Base-by-base conservation (phyloP, 2,797 vertebrate genomes). In the Todus mexicanus region DNA sequence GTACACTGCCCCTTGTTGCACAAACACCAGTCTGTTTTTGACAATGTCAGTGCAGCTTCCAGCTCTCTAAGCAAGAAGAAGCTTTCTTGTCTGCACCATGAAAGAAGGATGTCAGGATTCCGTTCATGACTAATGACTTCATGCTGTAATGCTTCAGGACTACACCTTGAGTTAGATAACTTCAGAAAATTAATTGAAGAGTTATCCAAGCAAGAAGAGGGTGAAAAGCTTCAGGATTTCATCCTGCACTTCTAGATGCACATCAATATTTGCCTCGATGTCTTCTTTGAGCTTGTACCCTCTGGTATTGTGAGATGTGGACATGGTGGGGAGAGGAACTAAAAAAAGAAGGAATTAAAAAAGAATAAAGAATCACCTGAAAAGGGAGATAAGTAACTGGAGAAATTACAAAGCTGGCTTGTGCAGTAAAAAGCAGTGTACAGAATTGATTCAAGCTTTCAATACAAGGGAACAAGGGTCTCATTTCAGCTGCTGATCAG, bases 151-250 rank as follows among this genome's bases (percentile, higher is more conserved):
- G 83, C 87, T 93, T 89, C 94, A 81, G 73, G 50, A 75, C 76
- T 91, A 78, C 43, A 92, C 66, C 85, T 81, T 70, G 54, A 91
- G 70, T 81, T 91, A 90, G 90, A 76, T 81, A 94, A 92, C 76
- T 75, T 87, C 35, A n/a, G 73, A 92, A 93, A 91, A 96, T 89
- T 87, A 93, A 92, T 76, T 88, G 66, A 89, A 86, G 66, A 72
- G 42, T 83, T 75, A 86, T 47, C 73, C 91, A 96, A 94, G 87
- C 79, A 70, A 88, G 60, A 72, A 81, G 51, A 72, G 19, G 79
- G 37, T 50, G 25, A 88, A 92, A 92, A 86, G 66, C 33, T 86
- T 88, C 63, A 86, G 73, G 56, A 94, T 18, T 72, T 47, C 21
- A 84, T 76, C 40, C 26, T 86, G 33, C 37, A 25, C 70, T 87